Evolutionary conservation across 2,797 vertebrate species (phyloP).

Genomic region (Erethizon dorsatum): DNA sequence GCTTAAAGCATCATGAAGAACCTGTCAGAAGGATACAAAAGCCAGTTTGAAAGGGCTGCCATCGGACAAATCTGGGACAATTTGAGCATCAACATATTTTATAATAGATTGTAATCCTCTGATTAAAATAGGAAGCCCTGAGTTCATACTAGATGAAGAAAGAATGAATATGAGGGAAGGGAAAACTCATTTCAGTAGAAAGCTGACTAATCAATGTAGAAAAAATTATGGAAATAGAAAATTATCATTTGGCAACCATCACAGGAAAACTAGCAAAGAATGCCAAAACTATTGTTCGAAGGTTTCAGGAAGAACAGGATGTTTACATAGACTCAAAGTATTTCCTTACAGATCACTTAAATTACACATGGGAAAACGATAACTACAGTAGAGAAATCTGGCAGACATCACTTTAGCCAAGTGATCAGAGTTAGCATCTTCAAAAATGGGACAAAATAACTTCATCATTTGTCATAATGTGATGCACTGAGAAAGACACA

Average conservation of each 20-base stretch:
- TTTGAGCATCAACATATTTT: slow-evolving; percentile 1
- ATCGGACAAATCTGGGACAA: neutral
- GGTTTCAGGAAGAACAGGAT: slow-evolving; percentile 15
- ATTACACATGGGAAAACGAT: slow-evolving; percentile 14
- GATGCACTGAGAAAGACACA: neutral
- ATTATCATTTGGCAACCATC: neutral
- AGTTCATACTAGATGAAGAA: slow-evolving; percentile 14
- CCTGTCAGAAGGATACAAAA: neutral
- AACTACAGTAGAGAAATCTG: slow-evolving; percentile 41
- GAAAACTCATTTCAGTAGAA: slow-evolving; percentile 45
- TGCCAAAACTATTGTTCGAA: slow-evolving; percentile 25
- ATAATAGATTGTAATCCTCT: neutral
- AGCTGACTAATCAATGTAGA: neutral
- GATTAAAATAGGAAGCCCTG: slow-evolving; percentile 15
- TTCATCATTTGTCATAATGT: neutral
- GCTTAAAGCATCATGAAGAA: neutral
- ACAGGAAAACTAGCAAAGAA: neutral
- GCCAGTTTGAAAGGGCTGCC: neutral
- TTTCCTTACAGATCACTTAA: slow-evolving; percentile 9
- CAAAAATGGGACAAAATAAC: slow-evolving; percentile 6
- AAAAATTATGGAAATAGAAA: slow-evolving; percentile 29
- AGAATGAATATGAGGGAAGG: slow-evolving; percentile 31
- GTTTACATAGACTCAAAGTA: neutral
- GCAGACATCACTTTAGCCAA: slow-evolving; percentile 14
- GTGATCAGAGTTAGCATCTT: slow-evolving; percentile 49